Evolutionary conservation across 2,888 invertebrate species (phyloP), one percentile per base, ranked within the genome.

Genomic region (Tanypteryx hageni): DNA sequence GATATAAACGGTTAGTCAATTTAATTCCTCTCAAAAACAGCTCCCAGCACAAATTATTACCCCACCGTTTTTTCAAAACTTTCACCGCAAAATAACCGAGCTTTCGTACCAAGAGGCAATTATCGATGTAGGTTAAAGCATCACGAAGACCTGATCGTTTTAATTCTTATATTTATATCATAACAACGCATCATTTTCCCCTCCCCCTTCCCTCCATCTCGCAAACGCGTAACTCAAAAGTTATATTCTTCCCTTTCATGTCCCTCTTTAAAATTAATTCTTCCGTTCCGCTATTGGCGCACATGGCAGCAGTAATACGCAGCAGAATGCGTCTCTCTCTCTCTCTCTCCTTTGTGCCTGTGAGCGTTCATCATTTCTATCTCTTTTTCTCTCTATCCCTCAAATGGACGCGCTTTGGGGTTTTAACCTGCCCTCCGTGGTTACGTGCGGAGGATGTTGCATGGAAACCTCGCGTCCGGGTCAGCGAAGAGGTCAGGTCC

Each of bases 271-370:
- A 11, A 68, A 68, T 68, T 68, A 68, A 68, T 68, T 68, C 68
- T n/a, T 68, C 68, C 68, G 68, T 68, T 68, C 68, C 68, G 68
- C 68, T 22, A 68, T n/a, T 22, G 68, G 22, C n/a, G 68, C 22
- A 22, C n/a, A 68, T 68, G 68, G n/a, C 44, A n/a, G n/a, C 68
- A n/a, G 68, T 68, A 68, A 68, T 68, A 68, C 22, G 68, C n/a
- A 68, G 68, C 22, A 18, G 68, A 18, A 68, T 68, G 68, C 18
- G 68, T 18, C 9, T 68, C 68, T 11, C 64, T 64, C 64, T 64
- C 14, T 64, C 14, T 14, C 44, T 44, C 44, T 44, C 44, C 44
- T 3, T 44, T 44, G 44, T 44, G 44, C 44, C 44, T 44, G 44
- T 5, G 44, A 44, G 44, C 44, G 44, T 44, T 44, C 44, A 44